phyloP scores from a whole-genome alignment of 2,797 vertebrate species.

The Rhinella marina region DNA sequence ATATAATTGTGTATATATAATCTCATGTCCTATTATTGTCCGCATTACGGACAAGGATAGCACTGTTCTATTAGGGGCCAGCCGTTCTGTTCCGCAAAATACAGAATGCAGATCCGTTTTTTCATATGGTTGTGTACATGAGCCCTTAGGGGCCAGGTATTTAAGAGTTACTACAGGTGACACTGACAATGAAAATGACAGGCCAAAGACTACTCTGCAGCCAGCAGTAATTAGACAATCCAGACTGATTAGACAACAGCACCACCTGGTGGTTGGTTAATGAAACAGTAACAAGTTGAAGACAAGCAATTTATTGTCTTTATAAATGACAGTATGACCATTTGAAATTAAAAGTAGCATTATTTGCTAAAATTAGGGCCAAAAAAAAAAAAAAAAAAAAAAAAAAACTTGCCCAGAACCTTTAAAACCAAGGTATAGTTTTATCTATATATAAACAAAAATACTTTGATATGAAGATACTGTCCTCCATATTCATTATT shows the following conservation, averaged over 20 bases:
- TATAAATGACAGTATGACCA: neutral
- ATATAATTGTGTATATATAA: too few species aligned
- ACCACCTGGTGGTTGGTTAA: neutral
- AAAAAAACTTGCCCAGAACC: neutral
- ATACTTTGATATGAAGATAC: neutral
- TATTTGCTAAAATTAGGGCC: neutral
- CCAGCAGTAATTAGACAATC: too few species aligned
- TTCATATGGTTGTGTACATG: too few species aligned
- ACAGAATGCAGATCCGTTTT: too few species aligned
- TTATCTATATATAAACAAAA: neutral
- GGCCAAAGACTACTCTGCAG: too few species aligned
- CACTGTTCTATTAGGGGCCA: too few species aligned
- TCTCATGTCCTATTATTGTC: too few species aligned
- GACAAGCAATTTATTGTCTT: neutral
- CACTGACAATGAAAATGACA: too few species aligned
- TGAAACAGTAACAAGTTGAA: neutral
- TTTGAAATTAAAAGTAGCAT: slow-evolving; percentile 4
- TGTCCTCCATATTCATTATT: neutral
- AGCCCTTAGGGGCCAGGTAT: too few species aligned
- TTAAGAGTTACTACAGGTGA: too few species aligned
- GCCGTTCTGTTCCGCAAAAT: too few species aligned
- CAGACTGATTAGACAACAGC: neutral
- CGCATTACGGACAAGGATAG: too few species aligned
- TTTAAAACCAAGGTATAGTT: neutral
- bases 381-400: neutral